A percentile compares a stretch with the other conserved stretches of the same genome.
Evolutionary conservation across 2,797 vertebrate genomes (phyloP).

Genomic region (Diglossa cyanea): DNA sequence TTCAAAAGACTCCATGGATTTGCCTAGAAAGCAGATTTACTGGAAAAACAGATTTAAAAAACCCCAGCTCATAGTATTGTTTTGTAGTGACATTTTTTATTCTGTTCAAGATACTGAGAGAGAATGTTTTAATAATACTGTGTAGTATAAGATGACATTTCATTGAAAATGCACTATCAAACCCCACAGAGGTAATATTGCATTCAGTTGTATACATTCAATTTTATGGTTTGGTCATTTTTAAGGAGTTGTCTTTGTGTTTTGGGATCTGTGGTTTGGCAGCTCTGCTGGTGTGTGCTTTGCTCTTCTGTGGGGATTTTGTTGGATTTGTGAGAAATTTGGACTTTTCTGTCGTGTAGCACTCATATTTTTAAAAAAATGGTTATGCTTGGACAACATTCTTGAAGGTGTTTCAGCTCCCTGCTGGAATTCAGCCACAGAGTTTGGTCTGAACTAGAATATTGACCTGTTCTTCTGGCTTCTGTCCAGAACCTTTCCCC

Average conservation of each 20-base stretch:
- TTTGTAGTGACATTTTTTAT: neutral
- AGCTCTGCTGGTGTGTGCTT: neutral
- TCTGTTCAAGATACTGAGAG: neutral
- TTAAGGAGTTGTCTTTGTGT: neutral
- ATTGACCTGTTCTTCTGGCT: neutral
- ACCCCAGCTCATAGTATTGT: neutral
- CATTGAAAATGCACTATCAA: neutral
- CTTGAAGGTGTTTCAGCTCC: neutral
- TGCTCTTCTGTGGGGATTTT: neutral
- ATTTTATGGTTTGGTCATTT: neutral
- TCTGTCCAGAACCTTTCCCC: neutral
- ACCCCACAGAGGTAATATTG: neutral
- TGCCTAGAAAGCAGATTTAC: neutral
- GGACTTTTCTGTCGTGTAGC: neutral
- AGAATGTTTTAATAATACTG: neutral
- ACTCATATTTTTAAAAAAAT: neutral
- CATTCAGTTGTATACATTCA: neutral
- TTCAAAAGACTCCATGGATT: neutral
- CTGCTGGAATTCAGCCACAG: neutral
- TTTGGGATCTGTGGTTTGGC: neutral
- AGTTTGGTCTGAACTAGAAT: neutral
- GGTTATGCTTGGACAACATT: neutral
- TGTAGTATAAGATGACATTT: neutral
- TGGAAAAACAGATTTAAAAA: neutral
- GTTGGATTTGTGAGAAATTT: neutral